Evolutionary conservation across 64 coral and sea anemone genomes (phyloP), one percentile per base, ranked within the genome.

Genomic region (Platygyra sinensis): DNA sequence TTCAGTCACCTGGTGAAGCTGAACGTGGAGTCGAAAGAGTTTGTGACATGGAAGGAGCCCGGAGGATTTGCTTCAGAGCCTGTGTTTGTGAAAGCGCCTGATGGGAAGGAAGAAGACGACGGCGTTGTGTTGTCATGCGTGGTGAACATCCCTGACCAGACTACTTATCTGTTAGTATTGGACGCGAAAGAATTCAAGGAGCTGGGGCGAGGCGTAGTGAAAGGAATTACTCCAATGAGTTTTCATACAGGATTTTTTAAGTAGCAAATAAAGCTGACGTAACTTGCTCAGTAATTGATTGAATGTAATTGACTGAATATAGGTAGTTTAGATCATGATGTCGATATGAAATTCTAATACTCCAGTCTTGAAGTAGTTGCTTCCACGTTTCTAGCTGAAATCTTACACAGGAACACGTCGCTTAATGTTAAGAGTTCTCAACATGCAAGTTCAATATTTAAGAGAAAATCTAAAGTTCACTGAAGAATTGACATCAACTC

Each of bases 101-200:
- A 89, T n/a, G 61, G 83, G 13, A 69, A 85, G 17, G 80, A 61
- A 60, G 96, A 98, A 65, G 96, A 98, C 69, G 96, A 98, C 60
- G 96, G 96, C 36, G 79, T 98, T 5, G 74, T 98, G 49, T 16
- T 98, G 32, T 98, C 96, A 22, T 74, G 86, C 28, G 96, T 98
- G 15, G 91, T 94, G 36, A 93, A 94, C 63, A 29, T 88, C 29
- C 69, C 27, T 8, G 94, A 98, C 39, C 72, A 89, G 36, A 92
- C 62, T 7, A 94, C 96, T 22, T 94, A 87, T 19, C 86, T 98
- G 62, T 77, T 94, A 5, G 62, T 92, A 30, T 92, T 98, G 12
- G 96, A 98, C 79, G 96, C 42, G 19, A 94, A 78, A 49, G 74
- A 86, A 11, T 94, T 98, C 24, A 89, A 72, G 52, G 96, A 94